A percentile compares a stretch with the other conserved stretches of the same genome.
Evolutionary conservation across 92 coral and sea anemone genomes (phyloP).

Genomic region (Diadumene lineata): DNA sequence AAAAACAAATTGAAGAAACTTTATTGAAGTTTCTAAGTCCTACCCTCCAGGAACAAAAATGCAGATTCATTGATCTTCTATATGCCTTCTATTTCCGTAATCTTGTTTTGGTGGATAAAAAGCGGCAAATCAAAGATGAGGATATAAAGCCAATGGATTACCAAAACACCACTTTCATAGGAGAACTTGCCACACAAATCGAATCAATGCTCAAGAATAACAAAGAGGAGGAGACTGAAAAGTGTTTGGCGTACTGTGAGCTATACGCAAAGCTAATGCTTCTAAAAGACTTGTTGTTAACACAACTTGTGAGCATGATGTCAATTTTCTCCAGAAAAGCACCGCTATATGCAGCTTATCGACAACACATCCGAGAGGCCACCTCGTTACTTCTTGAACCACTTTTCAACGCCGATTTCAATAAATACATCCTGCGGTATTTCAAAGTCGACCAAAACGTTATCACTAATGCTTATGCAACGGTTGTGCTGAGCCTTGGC

Average conservation of each 20-base stretch:
- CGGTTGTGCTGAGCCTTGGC: neutral
- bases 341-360: no score
- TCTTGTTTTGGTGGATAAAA: no score
- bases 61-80: constrained; percentile 2
- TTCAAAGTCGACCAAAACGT: constrained; percentile 13
- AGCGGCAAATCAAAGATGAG: no score
- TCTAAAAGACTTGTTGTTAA: constrained; percentile 19
- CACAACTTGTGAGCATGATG: no score
- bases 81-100: no score
- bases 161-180: constrained; percentile 14
- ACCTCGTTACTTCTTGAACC: neutral
- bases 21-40: neutral
- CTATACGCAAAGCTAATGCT: constrained; percentile 7
- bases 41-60: neutral
- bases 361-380: neutral
- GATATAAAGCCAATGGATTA: no score
- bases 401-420: constrained; percentile 10
- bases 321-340: no score
- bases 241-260: constrained; percentile 16
- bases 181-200: constrained; percentile 6
- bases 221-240: constrained; percentile 6
- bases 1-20: neutral
- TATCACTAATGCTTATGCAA: constrained; percentile 21
- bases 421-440: constrained; percentile 13
- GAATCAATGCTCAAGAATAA: neutral